These are phyloP conservation scores for Leptoteleia sp. DNA, from an alignment of 1,140 invertebrate species.

Conservation along the genomic window DNA sequence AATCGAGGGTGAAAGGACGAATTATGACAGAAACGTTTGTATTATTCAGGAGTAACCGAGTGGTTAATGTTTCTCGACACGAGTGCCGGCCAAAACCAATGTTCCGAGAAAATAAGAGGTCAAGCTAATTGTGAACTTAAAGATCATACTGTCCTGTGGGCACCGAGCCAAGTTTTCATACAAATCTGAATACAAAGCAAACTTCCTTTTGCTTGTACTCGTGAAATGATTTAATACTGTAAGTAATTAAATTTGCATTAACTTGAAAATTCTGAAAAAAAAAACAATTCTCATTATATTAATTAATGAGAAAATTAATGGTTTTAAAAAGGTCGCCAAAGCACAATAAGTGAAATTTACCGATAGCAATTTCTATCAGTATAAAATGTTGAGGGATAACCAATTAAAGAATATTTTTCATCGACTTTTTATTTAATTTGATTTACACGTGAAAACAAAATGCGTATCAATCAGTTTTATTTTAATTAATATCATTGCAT, in stretches of 20 bases:
- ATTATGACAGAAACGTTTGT: slow-evolving; percentile 13
- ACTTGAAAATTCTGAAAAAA: too few species aligned
- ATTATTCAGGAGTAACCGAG: slow-evolving; percentile 33
- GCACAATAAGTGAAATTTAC: too few species aligned
- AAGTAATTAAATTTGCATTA: background rate
- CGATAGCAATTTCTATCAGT: too few species aligned
- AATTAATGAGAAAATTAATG: too few species aligned
- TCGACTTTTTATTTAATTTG: too few species aligned
- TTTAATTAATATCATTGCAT: too few species aligned
- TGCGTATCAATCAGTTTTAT: too few species aligned
- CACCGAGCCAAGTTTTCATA: slow-evolving; percentile 31
- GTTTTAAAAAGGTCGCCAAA: too few species aligned
- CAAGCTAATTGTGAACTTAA: slow-evolving; percentile 45
- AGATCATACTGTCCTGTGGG: slow-evolving; percentile 38
- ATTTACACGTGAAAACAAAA: too few species aligned
- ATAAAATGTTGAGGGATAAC: too few species aligned
- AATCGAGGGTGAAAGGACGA: slow-evolving; percentile 16
- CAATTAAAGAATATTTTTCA: too few species aligned
- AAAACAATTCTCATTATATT: too few species aligned
- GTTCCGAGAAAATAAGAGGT: slow-evolving; percentile 19
- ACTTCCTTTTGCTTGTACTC: background rate
- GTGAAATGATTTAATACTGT: slow-evolving; percentile 7
- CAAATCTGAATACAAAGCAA: slow-evolving; percentile 18
- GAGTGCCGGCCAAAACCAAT: slow-evolving; percentile 40
- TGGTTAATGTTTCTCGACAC: slow-evolving; percentile 37